Conservation (phyloP, 2,888 invertebrate species). For the Tanytarsus gracilentus region DNA sequence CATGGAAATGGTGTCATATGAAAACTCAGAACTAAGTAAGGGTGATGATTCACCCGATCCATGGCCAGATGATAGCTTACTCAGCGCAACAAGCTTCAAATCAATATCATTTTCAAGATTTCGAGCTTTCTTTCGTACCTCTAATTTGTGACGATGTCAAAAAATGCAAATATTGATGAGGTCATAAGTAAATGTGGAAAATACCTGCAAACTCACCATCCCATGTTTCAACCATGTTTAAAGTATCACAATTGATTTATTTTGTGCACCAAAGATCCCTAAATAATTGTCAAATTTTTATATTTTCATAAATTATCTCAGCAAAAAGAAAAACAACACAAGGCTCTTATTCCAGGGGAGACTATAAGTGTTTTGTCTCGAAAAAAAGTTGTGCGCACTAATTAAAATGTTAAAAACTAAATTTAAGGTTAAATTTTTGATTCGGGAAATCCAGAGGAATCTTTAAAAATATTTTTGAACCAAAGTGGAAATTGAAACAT, state of each 20-base stretch:
- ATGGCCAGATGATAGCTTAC: constrained; percentile 45
- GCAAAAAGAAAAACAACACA: too few relatives aligned
- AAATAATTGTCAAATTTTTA: too few relatives aligned
- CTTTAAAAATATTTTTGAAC: too few relatives aligned
- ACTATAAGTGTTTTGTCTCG: too few relatives aligned
- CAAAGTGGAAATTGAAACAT: too few relatives aligned
- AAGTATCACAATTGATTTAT: not conserved
- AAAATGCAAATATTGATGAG: not conserved
- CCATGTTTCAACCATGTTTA: constrained; percentile 1
- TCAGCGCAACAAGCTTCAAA: constrained; percentile 87
- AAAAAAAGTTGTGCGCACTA: too few relatives aligned
- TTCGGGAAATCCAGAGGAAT: too few relatives aligned
- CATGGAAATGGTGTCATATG: constrained; percentile 85
- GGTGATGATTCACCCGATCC: constrained; percentile 55
- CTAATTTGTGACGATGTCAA: constrained; percentile 46
- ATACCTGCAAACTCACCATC: constrained; percentile 2
- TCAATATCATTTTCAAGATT: constrained; percentile 95
- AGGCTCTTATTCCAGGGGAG: too few relatives aligned
- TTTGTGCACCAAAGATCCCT: too few relatives aligned
- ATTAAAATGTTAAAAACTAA: too few relatives aligned
- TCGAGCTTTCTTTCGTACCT: constrained; percentile 84
- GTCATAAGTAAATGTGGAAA: not conserved
- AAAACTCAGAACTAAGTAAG: constrained; percentile 58
- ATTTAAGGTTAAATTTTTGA: too few relatives aligned
- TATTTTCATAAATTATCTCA: too few relatives aligned